Evolutionary conservation across 2,113 vertebrate species (phyloP), one percentile per base, ranked within the genome.

Genomic region (Corythornis madagascariensis): DNA sequence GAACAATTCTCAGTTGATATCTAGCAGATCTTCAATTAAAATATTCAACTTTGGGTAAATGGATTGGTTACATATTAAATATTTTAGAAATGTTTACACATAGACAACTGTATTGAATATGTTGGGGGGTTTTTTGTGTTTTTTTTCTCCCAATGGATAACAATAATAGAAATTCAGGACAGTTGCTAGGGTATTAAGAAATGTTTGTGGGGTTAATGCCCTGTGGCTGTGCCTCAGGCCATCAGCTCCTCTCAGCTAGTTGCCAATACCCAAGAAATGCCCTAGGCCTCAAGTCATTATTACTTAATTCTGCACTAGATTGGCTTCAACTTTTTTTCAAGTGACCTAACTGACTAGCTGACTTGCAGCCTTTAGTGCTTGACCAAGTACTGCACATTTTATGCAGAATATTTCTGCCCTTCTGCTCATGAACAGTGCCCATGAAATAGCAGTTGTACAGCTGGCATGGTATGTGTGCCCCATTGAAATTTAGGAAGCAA

Each of bases 181-280:
- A 11, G n/a, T 89, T 93, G 61, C 50, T 48, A 48, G 69, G 79
- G 53, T 69, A 28, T 92, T 89, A 81, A 45, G 40, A 67, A 82
- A 60, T 69, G 48, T 86, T 84, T 93, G 65, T 84, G 86, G 88
- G 71, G 71, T 92, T 92, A 76, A 56, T 89, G 56, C 91, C 95
- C 95, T 80, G 80, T 24, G 93, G 94, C 88, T 84, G 66, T 76
- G 90, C 97, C 94, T 93, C 67, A 59, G 94, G 97, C 94, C 52
- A 17, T 92, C 59, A 76, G 31, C 66, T 78, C 38, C 69, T 92
- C 40, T 95, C 73, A 42, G 47, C 64, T 88, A 48, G 47, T 80
- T 90, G 74, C 82, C 86, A 86, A 78, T 93, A 65, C 89, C 56
- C 76, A 47, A 42, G 92, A 95, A 93, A 45, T 64, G 91, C 94